These are phyloP conservation scores for Synanthedon andrenaeformis DNA, from an alignment of 2,888 invertebrate species.

Conservation along the genomic window DNA sequence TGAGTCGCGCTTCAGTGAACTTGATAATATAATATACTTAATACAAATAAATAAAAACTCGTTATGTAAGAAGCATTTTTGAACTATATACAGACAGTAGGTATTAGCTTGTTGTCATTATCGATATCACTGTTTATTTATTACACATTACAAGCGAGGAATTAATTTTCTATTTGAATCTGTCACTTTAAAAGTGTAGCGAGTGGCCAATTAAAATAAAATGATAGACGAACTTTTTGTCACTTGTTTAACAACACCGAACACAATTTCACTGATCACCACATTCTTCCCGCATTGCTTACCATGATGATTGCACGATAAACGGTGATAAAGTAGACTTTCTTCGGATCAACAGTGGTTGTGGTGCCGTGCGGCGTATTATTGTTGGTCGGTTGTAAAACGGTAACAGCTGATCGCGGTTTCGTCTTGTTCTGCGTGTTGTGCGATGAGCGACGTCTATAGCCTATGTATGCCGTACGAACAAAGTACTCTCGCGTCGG, in stretches of 20 bases:
- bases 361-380: no score
- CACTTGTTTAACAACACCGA: conserved; percentile 16
- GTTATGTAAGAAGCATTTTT: background rate
- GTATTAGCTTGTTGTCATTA: no score
- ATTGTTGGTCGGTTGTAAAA: background rate
- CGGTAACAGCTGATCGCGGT: conserved; percentile 51
- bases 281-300: conserved; percentile 36
- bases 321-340: no score
- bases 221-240: no score
- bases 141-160: background rate
- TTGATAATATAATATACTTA: no score
- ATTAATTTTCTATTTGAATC: no score
- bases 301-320: conserved; percentile 33
- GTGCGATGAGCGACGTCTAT: conserved; percentile 24
- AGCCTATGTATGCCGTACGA: conserved; percentile 5
- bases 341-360: no score
- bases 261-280: conserved; percentile 43
- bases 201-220: no score
- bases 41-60: no score
- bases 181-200: no score
- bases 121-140: background rate
- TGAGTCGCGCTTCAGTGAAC: no score
- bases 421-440: conserved; percentile 24
- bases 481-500: conserved; percentile 43
- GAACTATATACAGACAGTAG: background rate